Evolutionary conservation across 1,140 invertebrate species (phyloP).

Genomic region (Nomia melanderi): DNA sequence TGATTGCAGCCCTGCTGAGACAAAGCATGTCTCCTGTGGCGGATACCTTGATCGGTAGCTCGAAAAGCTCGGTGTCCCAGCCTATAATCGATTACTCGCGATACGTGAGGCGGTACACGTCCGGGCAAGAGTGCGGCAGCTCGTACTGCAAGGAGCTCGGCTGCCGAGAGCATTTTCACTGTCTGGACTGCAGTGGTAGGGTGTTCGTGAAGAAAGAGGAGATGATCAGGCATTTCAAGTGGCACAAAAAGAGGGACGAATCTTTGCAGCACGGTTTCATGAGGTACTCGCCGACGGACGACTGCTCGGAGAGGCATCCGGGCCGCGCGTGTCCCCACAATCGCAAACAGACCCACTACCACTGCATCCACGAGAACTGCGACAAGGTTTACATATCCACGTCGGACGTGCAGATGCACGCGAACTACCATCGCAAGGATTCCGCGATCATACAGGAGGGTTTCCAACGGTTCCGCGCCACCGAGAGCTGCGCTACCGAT

Average conservation of each 20-base stretch:
- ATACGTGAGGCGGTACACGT: conserved; percentile 86
- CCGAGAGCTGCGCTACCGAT: conserved; percentile 93
- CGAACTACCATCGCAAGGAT: conserved; percentile 98
- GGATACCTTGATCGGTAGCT: conserved; percentile 72
- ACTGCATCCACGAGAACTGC: conserved; percentile 97
- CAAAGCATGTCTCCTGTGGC: conserved; percentile 79
- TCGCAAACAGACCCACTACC: conserved; percentile 98
- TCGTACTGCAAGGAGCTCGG: conserved; percentile 84
- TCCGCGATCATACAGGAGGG: conserved; percentile 98
- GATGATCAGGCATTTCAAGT: conserved; percentile 99
- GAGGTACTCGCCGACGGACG: conserved; percentile 94
- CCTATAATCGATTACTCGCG: conserved; percentile 85
- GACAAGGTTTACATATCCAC: conserved; percentile 99
- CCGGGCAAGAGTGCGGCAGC: conserved; percentile 86
- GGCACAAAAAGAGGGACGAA: conserved; percentile 99
- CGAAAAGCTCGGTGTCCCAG: conserved; percentile 73
- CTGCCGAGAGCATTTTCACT: conserved; percentile 96
- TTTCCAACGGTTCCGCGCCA: conserved; percentile 94
- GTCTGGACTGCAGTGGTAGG: conserved; percentile 92
- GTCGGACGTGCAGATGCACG: conserved; percentile 99
- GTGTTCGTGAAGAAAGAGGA: conserved; percentile 99
- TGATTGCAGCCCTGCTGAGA: conserved; percentile 77
- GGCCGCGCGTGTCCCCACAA: conserved; percentile 92
- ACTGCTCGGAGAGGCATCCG: conserved; percentile 90
- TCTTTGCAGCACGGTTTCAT: conserved; percentile 98